phyloP scores from a whole-genome alignment of 2,797 vertebrate species.

The Anguilla pacifica region DNA sequence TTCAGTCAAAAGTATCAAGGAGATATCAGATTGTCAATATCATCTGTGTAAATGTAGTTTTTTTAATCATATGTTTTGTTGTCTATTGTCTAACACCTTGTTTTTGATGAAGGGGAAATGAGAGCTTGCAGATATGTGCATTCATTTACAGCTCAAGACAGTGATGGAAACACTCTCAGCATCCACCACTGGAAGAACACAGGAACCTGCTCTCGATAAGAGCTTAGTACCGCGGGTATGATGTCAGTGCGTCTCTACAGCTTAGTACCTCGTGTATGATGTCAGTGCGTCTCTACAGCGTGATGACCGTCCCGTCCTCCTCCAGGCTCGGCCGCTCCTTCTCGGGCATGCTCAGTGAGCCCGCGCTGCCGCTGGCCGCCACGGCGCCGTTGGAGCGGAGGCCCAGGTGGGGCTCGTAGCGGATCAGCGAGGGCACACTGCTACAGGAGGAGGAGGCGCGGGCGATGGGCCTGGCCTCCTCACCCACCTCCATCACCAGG shows the following conservation, averaged over 20 bases:
- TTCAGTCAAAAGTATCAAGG: slow-evolving; percentile 29
- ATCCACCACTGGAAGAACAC: slow-evolving; percentile 43
- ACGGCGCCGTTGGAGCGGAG: slow-evolving; percentile 80
- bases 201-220: slow-evolving; percentile 32
- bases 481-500: slow-evolving; percentile 83
- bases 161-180: slow-evolving; percentile 25
- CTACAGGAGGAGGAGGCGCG: slow-evolving; percentile 63
- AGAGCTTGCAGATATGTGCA: slow-evolving; percentile 35
- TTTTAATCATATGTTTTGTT: background rate
- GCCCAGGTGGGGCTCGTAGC: slow-evolving; percentile 82
- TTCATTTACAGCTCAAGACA: slow-evolving; percentile 36
- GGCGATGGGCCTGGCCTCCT: slow-evolving; percentile 74
- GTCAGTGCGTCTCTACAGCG: slow-evolving; percentile 74
- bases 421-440: slow-evolving; percentile 79
- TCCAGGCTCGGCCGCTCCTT: slow-evolving; percentile 66
- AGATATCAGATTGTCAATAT: slow-evolving; percentile 56
- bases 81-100: slow-evolving; percentile 9
- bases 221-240: slow-evolving; percentile 36
- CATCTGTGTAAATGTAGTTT: background rate
- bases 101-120: background rate
- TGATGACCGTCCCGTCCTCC: slow-evolving; percentile 95
- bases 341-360: slow-evolving; percentile 66
- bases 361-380: slow-evolving; percentile 63
- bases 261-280: slow-evolving; percentile 33
- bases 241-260: slow-evolving; percentile 36